Evolutionary conservation across 2,113 vertebrate genomes (phyloP).

Genomic region (Oreamnos americanus): DNA sequence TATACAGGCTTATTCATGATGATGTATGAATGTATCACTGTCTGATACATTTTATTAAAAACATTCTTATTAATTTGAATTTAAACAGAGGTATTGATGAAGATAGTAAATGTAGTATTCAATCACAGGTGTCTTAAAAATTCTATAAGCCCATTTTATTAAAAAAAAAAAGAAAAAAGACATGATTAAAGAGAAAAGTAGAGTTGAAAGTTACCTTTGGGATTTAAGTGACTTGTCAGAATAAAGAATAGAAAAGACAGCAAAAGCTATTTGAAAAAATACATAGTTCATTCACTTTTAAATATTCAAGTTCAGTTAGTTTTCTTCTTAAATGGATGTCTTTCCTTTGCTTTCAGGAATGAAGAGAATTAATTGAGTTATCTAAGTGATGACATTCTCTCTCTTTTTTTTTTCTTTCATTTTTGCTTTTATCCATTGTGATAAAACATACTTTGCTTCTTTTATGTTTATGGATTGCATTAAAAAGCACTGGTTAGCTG

Average conservation of each 20-base stretch:
- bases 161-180: background rate
- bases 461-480: background rate
- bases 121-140: background rate
- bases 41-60: background rate
- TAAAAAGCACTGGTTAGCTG: background rate
- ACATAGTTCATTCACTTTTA: background rate
- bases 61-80: background rate
- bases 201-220: background rate
- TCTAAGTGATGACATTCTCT: background rate
- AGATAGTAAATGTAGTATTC: background rate
- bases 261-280: background rate
- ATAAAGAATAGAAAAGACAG: background rate
- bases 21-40: background rate
- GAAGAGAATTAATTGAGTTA: background rate
- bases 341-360: constrained; percentile 5
- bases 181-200: background rate
- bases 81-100: background rate
- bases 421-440: background rate
- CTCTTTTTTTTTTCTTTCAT: background rate
- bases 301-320: background rate
- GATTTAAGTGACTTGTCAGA: background rate
- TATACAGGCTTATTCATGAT: background rate
- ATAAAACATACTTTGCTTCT: background rate
- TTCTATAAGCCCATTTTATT: background rate
- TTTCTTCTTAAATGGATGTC: background rate